Evolutionary conservation across 2,888 invertebrate genomes (phyloP), one percentile per base, ranked within the genome.

Genomic region (Notocelia uddmanniana): DNA sequence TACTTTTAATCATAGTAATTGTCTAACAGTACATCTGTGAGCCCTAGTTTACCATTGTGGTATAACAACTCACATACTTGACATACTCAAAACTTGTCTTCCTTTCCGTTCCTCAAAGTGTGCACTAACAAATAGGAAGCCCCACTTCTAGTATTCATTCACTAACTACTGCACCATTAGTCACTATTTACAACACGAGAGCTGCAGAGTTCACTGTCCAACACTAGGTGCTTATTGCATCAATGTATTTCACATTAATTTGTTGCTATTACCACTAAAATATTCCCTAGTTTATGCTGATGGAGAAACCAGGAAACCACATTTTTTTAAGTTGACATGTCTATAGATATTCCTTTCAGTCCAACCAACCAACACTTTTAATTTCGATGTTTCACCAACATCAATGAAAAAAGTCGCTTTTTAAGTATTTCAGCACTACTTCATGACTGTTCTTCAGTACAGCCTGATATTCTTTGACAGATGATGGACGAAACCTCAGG

Each of bases 61-160:
- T 63, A 63, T 10, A 37, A 37, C n/a, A 9, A n/a, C n/a, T n/a
- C 41, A 59, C 34, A 50, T 63, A 52, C 41, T 18, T 63, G 52
- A 50, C 50, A 21, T 52, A 63, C 21, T 63, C 13, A 18, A 48
- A 18, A 21, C 34, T 23, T 9, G 23, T 52, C 11, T 54, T 23
- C 34, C 11, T 31, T 31, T 31, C n/a, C 26, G 1, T 5, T n/a
- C 37, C 54, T 21, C 37, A 54, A 23, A 21, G 52, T 64, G 23
- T 10, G 34, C 52, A 63, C 52, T n/a, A 31, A 73, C 60, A 31
- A 63, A 68, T 58, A 64, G 71, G 74, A 74, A 74, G 68, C 74
- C 74, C 68, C 74, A 59, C 67, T 57, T 62, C 21, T 64, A 64
- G 10, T 54, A 15, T 11, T n/a, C 19, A 23, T 23, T 10, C 59